Conservation (phyloP, 2,797 vertebrate species). For the Sciaenops ocellatus region DNA sequence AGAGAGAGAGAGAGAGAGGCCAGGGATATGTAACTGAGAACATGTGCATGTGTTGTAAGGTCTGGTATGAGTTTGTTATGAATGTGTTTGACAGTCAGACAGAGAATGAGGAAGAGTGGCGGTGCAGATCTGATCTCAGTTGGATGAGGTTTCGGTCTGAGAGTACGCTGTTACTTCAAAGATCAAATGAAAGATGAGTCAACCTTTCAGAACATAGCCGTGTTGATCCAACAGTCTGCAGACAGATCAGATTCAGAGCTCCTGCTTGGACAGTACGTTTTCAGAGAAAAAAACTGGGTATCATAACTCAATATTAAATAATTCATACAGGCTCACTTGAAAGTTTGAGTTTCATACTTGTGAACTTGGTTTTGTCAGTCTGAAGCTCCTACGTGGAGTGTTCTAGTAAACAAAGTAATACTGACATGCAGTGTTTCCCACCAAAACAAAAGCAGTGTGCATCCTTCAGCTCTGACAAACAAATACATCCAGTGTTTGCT, state of each 20-base stretch:
- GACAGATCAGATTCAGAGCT: not conserved
- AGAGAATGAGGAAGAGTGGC: not conserved
- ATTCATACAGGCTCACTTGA: not conserved
- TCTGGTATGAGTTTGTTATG: not conserved
- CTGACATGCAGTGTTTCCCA: too few species aligned
- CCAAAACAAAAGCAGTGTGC: too few species aligned
- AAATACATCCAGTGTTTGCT: not conserved
- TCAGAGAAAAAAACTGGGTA: not conserved
- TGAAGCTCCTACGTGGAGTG: not conserved
- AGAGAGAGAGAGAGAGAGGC: too few species aligned
- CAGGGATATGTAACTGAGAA: constrained; percentile 13
- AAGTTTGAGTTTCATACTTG: not conserved
- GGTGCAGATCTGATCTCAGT: not conserved
- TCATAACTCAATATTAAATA: not conserved
- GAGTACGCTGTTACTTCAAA: not conserved
- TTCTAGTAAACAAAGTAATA: not conserved
- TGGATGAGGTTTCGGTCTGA: not conserved
- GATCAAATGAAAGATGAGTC: not conserved
- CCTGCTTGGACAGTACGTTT: not conserved
- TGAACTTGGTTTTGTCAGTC: not conserved
- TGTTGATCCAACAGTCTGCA: not conserved
- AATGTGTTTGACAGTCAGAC: constrained; percentile 16
- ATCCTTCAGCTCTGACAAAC: not conserved
- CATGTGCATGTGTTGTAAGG: not conserved
- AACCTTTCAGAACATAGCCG: not conserved